A percentile compares a stretch with the other conserved stretches of the same genome.
Evolutionary conservation across 2,113 vertebrate species (phyloP).

Genomic region (Nestor notabilis): DNA sequence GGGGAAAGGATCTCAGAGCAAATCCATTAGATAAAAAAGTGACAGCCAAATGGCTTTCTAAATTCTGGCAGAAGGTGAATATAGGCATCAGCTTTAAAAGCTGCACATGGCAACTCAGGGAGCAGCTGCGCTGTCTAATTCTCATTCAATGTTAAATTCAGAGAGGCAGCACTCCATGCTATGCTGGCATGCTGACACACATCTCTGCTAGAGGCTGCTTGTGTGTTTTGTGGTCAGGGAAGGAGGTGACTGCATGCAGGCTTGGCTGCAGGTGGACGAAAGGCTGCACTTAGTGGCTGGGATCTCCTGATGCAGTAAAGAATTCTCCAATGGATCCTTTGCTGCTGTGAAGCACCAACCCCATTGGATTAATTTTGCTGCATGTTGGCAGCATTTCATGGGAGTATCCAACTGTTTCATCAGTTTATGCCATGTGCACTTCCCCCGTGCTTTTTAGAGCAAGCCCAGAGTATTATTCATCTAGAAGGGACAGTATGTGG

Average conservation of each 20-base stretch:
- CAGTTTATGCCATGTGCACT: neutral
- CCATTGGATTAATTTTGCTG: neutral
- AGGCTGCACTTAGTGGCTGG: neutral
- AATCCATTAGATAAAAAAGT: neutral
- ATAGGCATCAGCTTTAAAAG: neutral
- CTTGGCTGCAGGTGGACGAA: neutral
- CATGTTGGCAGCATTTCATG: neutral
- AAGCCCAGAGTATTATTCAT: neutral
- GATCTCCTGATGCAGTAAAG: neutral
- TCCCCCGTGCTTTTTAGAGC: neutral
- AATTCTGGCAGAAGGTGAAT: neutral
- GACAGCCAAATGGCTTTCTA: neutral
- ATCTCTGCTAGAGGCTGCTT: neutral
- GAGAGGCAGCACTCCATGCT: neutral
- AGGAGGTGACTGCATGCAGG: accelerated
- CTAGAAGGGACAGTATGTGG: neutral
- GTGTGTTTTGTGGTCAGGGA: neutral
- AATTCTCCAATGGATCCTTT: neutral
- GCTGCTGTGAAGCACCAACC: neutral
- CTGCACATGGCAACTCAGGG: neutral
- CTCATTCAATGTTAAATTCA: neutral
- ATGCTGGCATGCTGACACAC: neutral
- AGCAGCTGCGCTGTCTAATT: neutral
- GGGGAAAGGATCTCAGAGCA: neutral
- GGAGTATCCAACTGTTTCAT: neutral